phyloP scores from a whole-genome alignment of 2,797 vertebrate genomes.

The Chelon auratus region DNA sequence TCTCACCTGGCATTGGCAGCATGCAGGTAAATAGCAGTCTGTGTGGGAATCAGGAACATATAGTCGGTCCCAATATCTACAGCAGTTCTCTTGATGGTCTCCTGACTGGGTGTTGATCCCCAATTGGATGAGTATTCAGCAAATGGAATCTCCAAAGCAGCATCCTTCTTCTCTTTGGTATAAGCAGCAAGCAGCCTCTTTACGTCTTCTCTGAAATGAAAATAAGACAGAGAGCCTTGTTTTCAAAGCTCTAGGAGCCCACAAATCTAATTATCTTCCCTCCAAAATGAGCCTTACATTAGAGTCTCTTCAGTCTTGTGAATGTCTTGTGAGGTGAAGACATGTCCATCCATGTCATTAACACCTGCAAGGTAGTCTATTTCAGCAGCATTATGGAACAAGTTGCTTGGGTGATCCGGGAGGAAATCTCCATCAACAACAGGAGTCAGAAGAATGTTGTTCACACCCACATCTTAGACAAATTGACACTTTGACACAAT shows the following conservation, averaged over 20 bases:
- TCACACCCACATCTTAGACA: conserved; percentile 82
- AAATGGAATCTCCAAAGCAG: conserved; percentile 75
- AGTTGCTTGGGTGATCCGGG: conserved; percentile 84
- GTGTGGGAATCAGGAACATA: conserved; percentile 91
- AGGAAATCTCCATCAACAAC: conserved; percentile 94
- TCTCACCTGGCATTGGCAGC: conserved; percentile 85
- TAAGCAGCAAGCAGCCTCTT: conserved; percentile 80
- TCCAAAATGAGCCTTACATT: conserved; percentile 72
- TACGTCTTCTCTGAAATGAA: conserved; percentile 79
- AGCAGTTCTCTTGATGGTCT: conserved; percentile 87
- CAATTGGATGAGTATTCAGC: conserved; percentile 84
- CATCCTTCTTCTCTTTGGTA: conserved; percentile 81
- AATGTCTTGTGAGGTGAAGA: conserved; percentile 88
- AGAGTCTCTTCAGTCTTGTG: conserved; percentile 65
- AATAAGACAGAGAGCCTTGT: background rate
- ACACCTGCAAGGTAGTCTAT: conserved; percentile 85
- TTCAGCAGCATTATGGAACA: conserved; percentile 89
- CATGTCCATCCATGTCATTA: conserved; percentile 89
- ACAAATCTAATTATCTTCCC: background rate
- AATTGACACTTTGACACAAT: no score
- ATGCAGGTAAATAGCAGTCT: conserved; percentile 88
- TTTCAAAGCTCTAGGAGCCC: no score
- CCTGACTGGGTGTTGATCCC: conserved; percentile 74
- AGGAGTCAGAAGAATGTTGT: conserved; percentile 82
- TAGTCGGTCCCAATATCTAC: conserved; percentile 88